Evolutionary conservation across 2,797 vertebrate genomes (phyloP).

Genomic region (Sebastes nivosus): DNA sequence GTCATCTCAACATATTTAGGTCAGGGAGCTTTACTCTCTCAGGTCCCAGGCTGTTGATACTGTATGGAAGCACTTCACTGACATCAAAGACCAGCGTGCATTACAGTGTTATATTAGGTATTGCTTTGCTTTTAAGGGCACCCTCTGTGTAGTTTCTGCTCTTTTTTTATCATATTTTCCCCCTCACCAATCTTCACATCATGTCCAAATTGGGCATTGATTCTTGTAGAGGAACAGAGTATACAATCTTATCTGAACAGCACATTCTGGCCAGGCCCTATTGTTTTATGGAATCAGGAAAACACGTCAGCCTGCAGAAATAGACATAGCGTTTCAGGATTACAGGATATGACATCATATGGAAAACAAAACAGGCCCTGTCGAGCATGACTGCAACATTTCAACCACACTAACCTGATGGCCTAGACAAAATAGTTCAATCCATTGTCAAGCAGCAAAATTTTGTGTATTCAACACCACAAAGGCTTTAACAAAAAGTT

Average conservation of each 20-base stretch:
- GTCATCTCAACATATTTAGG: conserved; percentile 30
- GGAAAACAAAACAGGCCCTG: conserved; percentile 35
- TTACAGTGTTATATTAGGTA: background rate
- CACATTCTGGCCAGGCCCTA: conserved; percentile 36
- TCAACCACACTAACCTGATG: conserved; percentile 8
- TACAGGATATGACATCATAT: conserved; percentile 68
- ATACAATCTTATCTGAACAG: conserved; percentile 62
- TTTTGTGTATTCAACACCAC: background rate
- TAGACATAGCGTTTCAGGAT: conserved; percentile 70
- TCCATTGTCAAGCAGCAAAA: background rate
- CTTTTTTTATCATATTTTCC: background rate
- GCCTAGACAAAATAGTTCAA: conserved; percentile 6
- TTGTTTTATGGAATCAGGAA: conserved; percentile 68
- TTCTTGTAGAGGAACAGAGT: conserved; percentile 25
- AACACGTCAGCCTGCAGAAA: conserved; percentile 67
- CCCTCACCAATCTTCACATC: background rate
- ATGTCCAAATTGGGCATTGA: conserved; percentile 43
- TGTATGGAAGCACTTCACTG: conserved; percentile 1
- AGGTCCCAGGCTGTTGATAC: conserved; percentile 12
- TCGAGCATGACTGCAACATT: conserved; percentile 10
- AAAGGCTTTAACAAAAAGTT: background rate
- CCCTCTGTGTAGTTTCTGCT: background rate
- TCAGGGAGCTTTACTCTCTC: conserved; percentile 21
- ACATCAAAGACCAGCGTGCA: conserved; percentile 3
- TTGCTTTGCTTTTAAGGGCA: conserved; percentile 9